A percentile compares a stretch with the other conserved stretches of the same genome.
Evolutionary conservation across 2,797 vertebrate species (phyloP).

Genomic region (Dendrocincla tyrannina): DNA sequence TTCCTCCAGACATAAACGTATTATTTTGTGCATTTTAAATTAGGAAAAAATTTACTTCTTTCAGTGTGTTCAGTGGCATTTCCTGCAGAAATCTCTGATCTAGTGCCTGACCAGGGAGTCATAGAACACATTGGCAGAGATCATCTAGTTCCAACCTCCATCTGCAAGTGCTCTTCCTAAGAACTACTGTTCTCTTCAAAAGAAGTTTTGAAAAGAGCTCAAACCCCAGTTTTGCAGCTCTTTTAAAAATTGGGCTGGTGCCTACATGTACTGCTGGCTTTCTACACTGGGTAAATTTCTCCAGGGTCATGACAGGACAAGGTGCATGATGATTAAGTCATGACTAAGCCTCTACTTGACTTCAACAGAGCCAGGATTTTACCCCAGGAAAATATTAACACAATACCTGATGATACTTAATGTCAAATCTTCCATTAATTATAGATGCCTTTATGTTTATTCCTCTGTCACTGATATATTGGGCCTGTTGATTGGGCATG

Average conservation of each 20-base stretch:
- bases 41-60: not conserved
- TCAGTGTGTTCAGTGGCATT: not conserved
- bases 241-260: not conserved
- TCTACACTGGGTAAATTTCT: not conserved
- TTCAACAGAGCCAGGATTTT: not conserved
- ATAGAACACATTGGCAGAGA: not conserved
- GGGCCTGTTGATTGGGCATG: not conserved
- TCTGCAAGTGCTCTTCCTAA: not conserved
- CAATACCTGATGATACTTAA: not conserved
- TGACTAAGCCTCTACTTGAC: not conserved
- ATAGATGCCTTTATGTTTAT: not conserved
- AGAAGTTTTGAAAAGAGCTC: not conserved
- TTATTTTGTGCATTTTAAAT: not conserved
- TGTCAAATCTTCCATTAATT: not conserved
- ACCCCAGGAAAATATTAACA: not conserved
- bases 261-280: not conserved
- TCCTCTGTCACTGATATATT: not conserved
- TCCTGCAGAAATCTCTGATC: not conserved
- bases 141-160: not conserved
- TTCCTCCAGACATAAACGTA: not conserved
- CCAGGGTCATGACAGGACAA: not conserved
- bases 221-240: not conserved
- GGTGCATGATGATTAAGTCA: not conserved
- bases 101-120: not conserved
- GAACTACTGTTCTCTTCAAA: not conserved